Evolutionary conservation across 1,140 invertebrate genomes (phyloP).

Genomic region (Aphaenogaster ashmeadi): DNA sequence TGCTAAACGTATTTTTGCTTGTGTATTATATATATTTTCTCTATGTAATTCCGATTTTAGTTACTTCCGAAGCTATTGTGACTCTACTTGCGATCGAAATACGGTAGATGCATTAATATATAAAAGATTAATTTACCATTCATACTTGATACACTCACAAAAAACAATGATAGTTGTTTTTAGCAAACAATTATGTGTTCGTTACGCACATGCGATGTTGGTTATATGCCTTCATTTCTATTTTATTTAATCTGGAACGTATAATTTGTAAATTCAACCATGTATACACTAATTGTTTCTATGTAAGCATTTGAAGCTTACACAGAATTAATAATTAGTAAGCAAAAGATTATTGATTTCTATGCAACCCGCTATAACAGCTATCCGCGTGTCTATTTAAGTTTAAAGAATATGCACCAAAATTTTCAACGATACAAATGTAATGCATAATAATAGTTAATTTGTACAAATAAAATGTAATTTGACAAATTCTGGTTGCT

Average conservation of each 20-base stretch:
- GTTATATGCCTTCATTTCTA: too few relatives aligned
- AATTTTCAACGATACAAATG: not conserved
- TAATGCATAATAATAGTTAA: not conserved
- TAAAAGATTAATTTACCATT: not conserved
- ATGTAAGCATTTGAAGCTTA: constrained; percentile 79
- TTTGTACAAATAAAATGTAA: not conserved
- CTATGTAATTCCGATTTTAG: not conserved
- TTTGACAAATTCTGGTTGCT: not conserved
- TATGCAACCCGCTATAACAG: not conserved
- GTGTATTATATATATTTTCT: not conserved
- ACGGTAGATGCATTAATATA: not conserved
- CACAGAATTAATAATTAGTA: not conserved
- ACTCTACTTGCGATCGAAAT: not conserved
- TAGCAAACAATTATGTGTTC: not conserved
- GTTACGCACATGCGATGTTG: not conserved
- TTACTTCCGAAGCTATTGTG: constrained; percentile 58
- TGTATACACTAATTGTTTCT: constrained; percentile 77
- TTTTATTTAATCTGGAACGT: too few relatives aligned
- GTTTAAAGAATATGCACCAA: not conserved
- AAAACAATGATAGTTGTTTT: too few relatives aligned
- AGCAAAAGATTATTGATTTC: constrained; percentile 49
- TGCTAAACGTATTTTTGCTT: not conserved
- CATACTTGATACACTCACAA: not conserved
- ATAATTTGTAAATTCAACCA: too few relatives aligned
- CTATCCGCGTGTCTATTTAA: not conserved